Evolutionary conservation across 2,888 invertebrate genomes (phyloP).

Genomic region (Drosophila affinis): DNA sequence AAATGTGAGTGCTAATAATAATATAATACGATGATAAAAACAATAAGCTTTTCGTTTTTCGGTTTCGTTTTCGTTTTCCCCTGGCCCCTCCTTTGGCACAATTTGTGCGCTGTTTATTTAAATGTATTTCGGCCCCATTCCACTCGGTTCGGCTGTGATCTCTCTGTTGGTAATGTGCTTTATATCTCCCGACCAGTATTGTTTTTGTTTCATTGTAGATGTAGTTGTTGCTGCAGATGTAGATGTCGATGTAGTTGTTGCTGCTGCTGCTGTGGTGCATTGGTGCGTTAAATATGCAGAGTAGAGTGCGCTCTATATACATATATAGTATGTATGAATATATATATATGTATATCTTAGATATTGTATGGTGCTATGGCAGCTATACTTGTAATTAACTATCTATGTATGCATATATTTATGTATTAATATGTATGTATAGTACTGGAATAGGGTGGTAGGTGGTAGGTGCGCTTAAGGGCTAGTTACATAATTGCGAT

Average conservation of each 20-base stretch:
- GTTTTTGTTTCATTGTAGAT: conserved; percentile 3
- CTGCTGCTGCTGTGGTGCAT: conserved; percentile 51
- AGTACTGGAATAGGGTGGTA: conserved; percentile 12
- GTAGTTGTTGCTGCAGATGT: conserved; percentile 9
- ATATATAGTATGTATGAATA: conserved; percentile 37
- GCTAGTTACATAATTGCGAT: conserved; percentile 52
- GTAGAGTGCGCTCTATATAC: conserved; percentile 59
- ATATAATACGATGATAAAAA: conserved; percentile 57
- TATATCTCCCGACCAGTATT: conserved; percentile 1
- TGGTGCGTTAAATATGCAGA: conserved; percentile 69
- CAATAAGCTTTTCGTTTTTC: conserved; percentile 45
- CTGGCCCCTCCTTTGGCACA: conserved; percentile 32
- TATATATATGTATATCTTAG: conserved; percentile 5
- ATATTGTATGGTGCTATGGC: conserved; percentile 33
- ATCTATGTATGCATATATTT: conserved; percentile 17
- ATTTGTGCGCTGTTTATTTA: conserved; percentile 40
- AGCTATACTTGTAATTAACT: conserved; percentile 36
- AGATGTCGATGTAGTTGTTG: neutral
- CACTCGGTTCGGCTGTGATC: conserved; percentile 5
- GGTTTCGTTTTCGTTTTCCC: conserved; percentile 26
- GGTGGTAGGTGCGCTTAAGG: conserved; percentile 39
- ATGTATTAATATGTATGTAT: conserved; percentile 1
- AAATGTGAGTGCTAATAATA: conserved; percentile 60
- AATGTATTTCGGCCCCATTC: conserved; percentile 38
- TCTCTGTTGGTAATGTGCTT: conserved; percentile 3